Evolutionary conservation across 2,113 vertebrate genomes (phyloP).

Genomic region (Thalassoma bifasciatum): DNA sequence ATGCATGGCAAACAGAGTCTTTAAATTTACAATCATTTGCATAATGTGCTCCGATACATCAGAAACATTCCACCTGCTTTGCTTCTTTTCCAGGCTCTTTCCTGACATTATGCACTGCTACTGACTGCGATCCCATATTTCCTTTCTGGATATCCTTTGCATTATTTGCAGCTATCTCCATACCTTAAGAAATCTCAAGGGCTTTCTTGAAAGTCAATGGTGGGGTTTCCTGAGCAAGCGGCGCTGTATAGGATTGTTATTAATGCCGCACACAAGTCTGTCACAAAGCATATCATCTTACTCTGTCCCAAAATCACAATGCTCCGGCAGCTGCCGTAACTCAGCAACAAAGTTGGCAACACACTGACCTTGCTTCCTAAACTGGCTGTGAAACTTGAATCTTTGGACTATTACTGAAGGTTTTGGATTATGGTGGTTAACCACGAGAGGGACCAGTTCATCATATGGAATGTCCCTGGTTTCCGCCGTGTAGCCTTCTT

Average conservation of each 20-base stretch:
- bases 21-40: slow-evolving; percentile 5
- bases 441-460: neutral
- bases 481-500: neutral
- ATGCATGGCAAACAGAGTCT: neutral
- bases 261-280: neutral
- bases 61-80: neutral
- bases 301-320: neutral
- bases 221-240: neutral
- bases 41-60: neutral
- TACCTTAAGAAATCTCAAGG: neutral
- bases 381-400: slow-evolving; percentile 25
- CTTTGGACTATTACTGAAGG: neutral
- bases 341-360: slow-evolving; percentile 9
- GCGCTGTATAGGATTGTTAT: neutral
- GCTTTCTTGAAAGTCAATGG: slow-evolving; percentile 3
- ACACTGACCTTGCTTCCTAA: slow-evolving; percentile 15
- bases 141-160: neutral
- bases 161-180: slow-evolving; percentile 10
- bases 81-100: neutral
- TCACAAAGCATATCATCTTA: slow-evolving; percentile 7
- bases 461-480: neutral
- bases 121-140: neutral
- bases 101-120: neutral
- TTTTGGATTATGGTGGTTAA: neutral
- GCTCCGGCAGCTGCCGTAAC: neutral